A percentile compares a stretch with the other conserved stretches of the same genome.
Conservation (phyloP, 2,888 invertebrate genomes). For the Plebejus argus region DNA sequence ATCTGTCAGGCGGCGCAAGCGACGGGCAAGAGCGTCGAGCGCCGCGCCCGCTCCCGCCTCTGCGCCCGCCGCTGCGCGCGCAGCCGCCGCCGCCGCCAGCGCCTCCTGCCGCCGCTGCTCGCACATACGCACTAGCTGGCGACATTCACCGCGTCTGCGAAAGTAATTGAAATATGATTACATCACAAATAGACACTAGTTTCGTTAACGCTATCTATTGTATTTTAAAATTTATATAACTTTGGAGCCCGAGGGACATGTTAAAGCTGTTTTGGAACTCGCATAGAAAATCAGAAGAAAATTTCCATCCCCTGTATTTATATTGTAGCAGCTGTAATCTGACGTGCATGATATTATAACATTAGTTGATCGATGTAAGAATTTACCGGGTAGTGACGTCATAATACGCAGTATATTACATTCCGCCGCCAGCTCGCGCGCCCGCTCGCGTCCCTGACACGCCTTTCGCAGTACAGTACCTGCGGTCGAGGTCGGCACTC, state of each 20-base stretch:
- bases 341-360: too few species aligned
- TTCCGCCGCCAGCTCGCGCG: conserved; percentile 84
- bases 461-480: conserved; percentile 78
- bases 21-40: conserved; percentile 82
- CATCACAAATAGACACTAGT: too few species aligned
- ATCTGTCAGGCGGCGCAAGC: conserved; percentile 86
- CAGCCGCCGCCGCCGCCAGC: conserved; percentile 82
- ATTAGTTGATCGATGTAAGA: too few species aligned
- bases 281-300: too few species aligned
- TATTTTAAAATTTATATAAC: too few species aligned
- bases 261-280: too few species aligned
- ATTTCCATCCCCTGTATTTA: too few species aligned
- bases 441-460: conserved; percentile 84
- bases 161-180: neutral
- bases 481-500: conserved; percentile 63
- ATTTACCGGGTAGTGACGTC: too few species aligned
- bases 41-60: conserved; percentile 78
- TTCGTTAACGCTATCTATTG: too few species aligned
- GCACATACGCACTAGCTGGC: conserved; percentile 88
- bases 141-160: conserved; percentile 86
- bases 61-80: conserved; percentile 58
- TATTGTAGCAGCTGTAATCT: too few species aligned
- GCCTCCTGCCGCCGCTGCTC: conserved; percentile 86
- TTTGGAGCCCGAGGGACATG: too few species aligned
- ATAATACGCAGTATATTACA: too few species aligned